A percentile compares a stretch with the other conserved stretches of the same genome.
These are phyloP conservation scores for Distichodus sexfasciatus DNA, from an alignment of 2,797 vertebrate species.

Conservation along the genomic window DNA sequence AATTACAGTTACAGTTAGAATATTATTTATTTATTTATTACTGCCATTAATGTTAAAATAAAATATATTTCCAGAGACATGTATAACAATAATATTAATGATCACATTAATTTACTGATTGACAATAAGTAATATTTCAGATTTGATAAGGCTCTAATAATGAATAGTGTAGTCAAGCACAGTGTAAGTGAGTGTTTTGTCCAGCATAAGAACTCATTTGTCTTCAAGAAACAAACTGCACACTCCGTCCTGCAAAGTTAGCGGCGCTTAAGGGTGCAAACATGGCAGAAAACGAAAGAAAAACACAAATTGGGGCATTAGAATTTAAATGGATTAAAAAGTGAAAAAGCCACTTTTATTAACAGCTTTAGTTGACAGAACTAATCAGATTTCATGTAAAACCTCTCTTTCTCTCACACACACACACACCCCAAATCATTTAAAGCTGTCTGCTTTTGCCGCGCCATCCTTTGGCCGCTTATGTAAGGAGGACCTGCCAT, in stretches of 20 bases:
- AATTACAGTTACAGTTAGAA: no score
- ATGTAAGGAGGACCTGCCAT: conserved; percentile 70
- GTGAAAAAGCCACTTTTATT: neutral
- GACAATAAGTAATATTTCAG: no score
- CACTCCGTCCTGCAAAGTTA: neutral
- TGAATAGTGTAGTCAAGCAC: no score
- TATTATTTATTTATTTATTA: no score
- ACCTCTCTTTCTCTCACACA: conserved; percentile 27
- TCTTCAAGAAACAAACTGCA: neutral
- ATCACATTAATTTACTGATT: no score
- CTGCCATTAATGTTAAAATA: no score
- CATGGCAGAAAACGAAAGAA: neutral
- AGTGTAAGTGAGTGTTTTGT: neutral
- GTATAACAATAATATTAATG: no score
- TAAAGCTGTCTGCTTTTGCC: conserved; percentile 49
- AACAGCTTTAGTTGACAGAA: neutral
- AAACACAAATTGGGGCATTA: neutral
- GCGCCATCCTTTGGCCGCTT: conserved; percentile 57
- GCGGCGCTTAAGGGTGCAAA: neutral
- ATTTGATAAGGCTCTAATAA: no score
- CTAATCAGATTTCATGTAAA: neutral
- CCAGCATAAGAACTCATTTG: neutral
- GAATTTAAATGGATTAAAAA: neutral
- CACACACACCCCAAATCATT: conserved; percentile 59
- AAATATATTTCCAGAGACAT: no score